phyloP scores from a whole-genome alignment of 2,113 vertebrate species.

The Typhlomys cinereus region DNA sequence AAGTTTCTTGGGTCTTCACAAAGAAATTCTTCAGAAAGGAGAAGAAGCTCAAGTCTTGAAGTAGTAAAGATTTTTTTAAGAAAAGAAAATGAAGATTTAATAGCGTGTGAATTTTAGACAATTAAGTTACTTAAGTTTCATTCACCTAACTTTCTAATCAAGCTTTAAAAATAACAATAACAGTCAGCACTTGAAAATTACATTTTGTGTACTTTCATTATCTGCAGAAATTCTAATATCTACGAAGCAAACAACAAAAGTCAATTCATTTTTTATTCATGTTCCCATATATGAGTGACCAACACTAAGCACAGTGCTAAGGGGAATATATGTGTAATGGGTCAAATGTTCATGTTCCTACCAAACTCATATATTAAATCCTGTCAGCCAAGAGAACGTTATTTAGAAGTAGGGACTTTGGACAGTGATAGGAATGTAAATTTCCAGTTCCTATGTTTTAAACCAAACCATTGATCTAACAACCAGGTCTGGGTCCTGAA shows the following conservation, averaged over 20 bases:
- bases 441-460: too few species aligned
- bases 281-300: not conserved
- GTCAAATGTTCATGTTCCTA: not conserved
- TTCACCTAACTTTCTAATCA: slow-evolving; percentile 36
- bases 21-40: slow-evolving; percentile 52
- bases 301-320: not conserved
- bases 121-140: not conserved
- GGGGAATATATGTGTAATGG: not conserved
- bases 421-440: too few species aligned
- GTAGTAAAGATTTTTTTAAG: not conserved
- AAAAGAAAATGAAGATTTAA: slow-evolving; percentile 25
- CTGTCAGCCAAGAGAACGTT: not conserved
- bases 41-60: slow-evolving; percentile 20
- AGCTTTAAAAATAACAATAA: not conserved
- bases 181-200: not conserved
- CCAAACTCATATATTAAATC: not conserved
- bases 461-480: too few species aligned
- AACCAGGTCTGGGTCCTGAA: too few species aligned
- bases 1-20: slow-evolving; percentile 85
- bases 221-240: not conserved
- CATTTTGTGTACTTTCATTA: not conserved
- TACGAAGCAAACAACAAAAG: slow-evolving; percentile 9
- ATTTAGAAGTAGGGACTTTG: not conserved
- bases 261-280: not conserved
- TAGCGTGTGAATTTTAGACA: not conserved